Conservation (phyloP, 2,888 invertebrate genomes). For the Ryuthela nishihirai region DNA sequence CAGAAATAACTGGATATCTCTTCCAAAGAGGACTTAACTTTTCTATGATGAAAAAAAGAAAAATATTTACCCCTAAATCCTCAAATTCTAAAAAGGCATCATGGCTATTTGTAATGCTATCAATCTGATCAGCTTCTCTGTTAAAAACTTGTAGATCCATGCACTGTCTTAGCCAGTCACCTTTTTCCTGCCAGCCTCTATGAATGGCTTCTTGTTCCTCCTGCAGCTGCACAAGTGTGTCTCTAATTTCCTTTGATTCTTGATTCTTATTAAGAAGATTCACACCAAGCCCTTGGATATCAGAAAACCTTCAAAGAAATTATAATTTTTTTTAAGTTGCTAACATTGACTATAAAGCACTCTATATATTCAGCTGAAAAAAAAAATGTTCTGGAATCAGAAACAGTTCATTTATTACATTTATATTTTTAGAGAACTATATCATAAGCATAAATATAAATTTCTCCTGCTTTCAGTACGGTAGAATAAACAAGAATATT, state of each 20-base stretch:
- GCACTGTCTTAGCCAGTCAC: conserved; percentile 78
- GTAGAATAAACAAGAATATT: too few relatives aligned
- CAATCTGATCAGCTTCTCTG: conserved; percentile 94
- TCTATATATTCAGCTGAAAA: conserved; percentile 10
- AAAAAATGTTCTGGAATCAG: too few relatives aligned
- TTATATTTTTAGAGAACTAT: too few relatives aligned
- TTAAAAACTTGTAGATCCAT: conserved; percentile 84
- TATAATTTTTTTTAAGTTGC: conserved; percentile 4
- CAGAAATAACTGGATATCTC: too few relatives aligned
- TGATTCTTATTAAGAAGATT: conserved; percentile 63
- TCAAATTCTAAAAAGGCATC: conserved; percentile 87
- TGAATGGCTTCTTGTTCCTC: conserved; percentile 72
- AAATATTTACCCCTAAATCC: conserved; percentile 71
- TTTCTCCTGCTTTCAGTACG: too few relatives aligned
- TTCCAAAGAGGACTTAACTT: too few relatives aligned
- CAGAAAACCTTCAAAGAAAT: conserved; percentile 64
- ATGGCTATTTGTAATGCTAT: conserved; percentile 90
- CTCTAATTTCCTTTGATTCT: conserved; percentile 67
- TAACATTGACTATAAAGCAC: conserved; percentile 23
- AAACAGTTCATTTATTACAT: too few relatives aligned
- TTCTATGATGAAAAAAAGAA: too few relatives aligned
- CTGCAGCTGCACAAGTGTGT: conserved; percentile 66
- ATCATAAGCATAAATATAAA: too few relatives aligned
- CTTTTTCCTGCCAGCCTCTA: conserved; percentile 79
- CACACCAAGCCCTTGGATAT: conserved; percentile 66